phyloP scores from a whole-genome alignment of 2,888 invertebrate species.

The Hypercompe scribonia region DNA sequence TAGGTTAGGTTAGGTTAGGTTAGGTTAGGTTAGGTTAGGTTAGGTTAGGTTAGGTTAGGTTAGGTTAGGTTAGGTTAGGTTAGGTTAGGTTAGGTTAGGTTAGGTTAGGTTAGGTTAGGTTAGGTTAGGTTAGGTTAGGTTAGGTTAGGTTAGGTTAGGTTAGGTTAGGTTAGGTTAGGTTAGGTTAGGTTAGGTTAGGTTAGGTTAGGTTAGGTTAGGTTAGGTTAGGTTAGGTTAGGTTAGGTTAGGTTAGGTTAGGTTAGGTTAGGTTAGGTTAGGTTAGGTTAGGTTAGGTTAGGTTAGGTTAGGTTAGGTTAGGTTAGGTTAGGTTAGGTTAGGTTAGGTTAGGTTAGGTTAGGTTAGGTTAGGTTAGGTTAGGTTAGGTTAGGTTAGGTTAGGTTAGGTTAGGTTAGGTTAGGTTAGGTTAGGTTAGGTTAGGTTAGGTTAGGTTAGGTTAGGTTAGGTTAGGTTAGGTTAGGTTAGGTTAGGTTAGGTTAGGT shows the following conservation, averaged over 20 bases:
- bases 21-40: constrained; percentile 1
- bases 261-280: constrained; percentile 33
- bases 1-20: constrained; percentile 1
- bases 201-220: too few species aligned
- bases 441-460: constrained; percentile 17
- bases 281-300: constrained; percentile 29
- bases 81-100: too few species aligned
- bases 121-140: too few species aligned
- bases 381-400: constrained; percentile 1
- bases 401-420: constrained; percentile 15
- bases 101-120: too few species aligned
- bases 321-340: constrained; percentile 17
- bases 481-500: constrained; percentile 17
- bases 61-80: constrained; percentile 1
- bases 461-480: constrained; percentile 17
- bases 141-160: too few species aligned
- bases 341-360: constrained; percentile 16
- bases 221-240: too few species aligned
- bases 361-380: neutral
- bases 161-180: too few species aligned
- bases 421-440: constrained; percentile 17
- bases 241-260: constrained; percentile 29
- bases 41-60: constrained; percentile 1
- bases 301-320: constrained; percentile 20
- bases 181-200: too few species aligned